phyloP scores from a whole-genome alignment of 1,140 invertebrate species.

The Ceratitis capitata region DNA sequence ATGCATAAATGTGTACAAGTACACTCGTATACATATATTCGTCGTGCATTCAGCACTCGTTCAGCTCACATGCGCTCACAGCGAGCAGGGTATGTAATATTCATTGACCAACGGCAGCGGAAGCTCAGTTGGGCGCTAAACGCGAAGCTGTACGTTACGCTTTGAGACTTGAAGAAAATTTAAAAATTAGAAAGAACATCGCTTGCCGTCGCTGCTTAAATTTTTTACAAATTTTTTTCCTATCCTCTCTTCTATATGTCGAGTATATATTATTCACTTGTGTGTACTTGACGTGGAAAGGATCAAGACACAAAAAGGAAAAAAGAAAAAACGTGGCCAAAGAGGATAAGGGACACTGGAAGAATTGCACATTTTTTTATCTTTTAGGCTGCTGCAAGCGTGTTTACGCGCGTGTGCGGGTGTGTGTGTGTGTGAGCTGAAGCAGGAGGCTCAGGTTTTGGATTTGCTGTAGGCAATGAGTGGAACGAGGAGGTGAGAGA shows the following conservation, averaged over 20 bases:
- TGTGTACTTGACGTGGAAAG: conserved; percentile 4
- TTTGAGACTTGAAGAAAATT: background rate
- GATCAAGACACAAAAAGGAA: background rate
- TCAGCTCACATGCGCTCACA: conserved; percentile 15
- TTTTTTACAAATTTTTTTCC: background rate
- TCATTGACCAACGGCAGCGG: background rate
- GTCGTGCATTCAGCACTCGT: conserved; percentile 11
- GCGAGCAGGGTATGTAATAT: no score
- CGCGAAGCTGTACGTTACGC: conserved; percentile 39
- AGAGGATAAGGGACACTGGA: background rate
- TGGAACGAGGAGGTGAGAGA: background rate
- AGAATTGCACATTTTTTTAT: background rate
- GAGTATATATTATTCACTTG: background rate
- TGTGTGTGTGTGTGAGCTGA: background rate
- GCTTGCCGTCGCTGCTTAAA: background rate
- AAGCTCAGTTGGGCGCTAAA: conserved; percentile 40
- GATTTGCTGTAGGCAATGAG: background rate
- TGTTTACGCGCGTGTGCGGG: background rate
- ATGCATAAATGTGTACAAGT: background rate
- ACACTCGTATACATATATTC: background rate
- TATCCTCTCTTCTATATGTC: background rate
- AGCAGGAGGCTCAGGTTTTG: background rate
- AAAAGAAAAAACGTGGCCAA: background rate
- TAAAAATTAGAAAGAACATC: background rate
- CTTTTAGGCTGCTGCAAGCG: conserved; percentile 26